Evolutionary conservation across 2,888 invertebrate species (phyloP).

Genomic region (Drosophila birchii): DNA sequence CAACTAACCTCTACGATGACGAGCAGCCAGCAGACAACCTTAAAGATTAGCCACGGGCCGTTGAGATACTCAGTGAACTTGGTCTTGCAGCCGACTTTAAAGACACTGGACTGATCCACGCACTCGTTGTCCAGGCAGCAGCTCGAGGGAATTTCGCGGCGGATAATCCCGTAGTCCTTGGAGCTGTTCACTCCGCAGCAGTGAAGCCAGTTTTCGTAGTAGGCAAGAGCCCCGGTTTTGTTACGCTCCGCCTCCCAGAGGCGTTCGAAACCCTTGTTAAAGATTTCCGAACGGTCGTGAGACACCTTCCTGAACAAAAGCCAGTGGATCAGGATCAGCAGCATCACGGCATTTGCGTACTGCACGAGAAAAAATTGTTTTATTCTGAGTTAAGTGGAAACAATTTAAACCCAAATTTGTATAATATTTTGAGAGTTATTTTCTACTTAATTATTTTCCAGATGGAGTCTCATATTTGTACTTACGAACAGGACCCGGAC

Average conservation of each 20-base stretch:
- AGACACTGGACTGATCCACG: slow-evolving; percentile 55
- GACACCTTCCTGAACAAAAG: slow-evolving; percentile 64
- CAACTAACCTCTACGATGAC: slow-evolving; percentile 75
- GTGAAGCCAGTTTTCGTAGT: slow-evolving; percentile 80
- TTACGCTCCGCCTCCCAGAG: slow-evolving; percentile 75
- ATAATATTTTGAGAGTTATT: too few species aligned
- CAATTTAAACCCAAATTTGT: too few species aligned
- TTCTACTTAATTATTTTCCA: too few species aligned
- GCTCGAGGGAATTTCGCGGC: slow-evolving; percentile 70
- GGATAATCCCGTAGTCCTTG: slow-evolving; percentile 73
- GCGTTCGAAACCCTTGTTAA: slow-evolving; percentile 77
- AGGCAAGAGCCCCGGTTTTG: slow-evolving; percentile 72
- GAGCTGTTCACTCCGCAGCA: slow-evolving; percentile 81
- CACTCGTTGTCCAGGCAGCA: slow-evolving; percentile 75
- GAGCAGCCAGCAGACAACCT: slow-evolving; percentile 75
- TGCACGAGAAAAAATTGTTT: slow-evolving; percentile 31
- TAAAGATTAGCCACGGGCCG: slow-evolving; percentile 68
- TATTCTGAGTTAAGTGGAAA: too few species aligned
- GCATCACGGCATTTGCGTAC: slow-evolving; percentile 66
- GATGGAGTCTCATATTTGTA: too few species aligned
- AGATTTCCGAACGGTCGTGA: slow-evolving; percentile 64
- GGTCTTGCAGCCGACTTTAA: slow-evolving; percentile 70
- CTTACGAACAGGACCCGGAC: too few species aligned
- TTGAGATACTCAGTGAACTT: slow-evolving; percentile 78
- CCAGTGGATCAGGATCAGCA: slow-evolving; percentile 74